Evolutionary conservation across 2,888 invertebrate species (phyloP), one percentile per base, ranked within the genome.

Genomic region (Anoplius nigerrimus): DNA sequence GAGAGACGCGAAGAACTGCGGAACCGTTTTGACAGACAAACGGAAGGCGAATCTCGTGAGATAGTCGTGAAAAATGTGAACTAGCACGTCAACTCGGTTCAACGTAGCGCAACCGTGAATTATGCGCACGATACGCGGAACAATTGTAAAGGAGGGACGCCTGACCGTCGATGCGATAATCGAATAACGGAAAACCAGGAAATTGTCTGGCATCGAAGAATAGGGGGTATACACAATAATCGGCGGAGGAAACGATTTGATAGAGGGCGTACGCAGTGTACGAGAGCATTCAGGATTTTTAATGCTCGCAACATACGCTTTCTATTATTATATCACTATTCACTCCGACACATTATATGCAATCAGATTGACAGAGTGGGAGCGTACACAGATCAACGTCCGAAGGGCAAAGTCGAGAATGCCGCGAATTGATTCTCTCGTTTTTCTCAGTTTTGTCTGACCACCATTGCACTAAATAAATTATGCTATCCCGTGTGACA

Each of bases 191-290:
- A 34, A 1, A 34, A 34, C 1, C 4, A 6, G 34, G 11, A 34
- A 34, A n/a, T n/a, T 34, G 34, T 11, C 34, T 11, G 20, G 0
- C 22, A 58, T 52, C 15, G 46, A 57, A n/a, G n/a, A 58, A 21
- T 48, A 52, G 16, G 15, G 20, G 46, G 43, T 16, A 61, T 56
- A 21, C 20, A 54, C 15, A 24, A 22, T 8, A 5, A 8, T 24
- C n/a, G 27, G 24, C 3, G 27, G 24, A 20, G 34, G 34, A 51
- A 34, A 34, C 16, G 45, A 52, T 57, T 81, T 71, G 78, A 83
- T 81, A 82, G 82, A 80, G 78, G 82, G 75, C 77, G 78, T 80
- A 80, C 83, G 82, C 86, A 86, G 81, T 83, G 80, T 83, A 85
- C 86, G 85, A 79, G 77, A 86, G 83, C 83, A 85, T 87, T 80